Evolutionary conservation across 2,113 vertebrate genomes (phyloP).

Genomic region (Lampris megalopsis): DNA sequence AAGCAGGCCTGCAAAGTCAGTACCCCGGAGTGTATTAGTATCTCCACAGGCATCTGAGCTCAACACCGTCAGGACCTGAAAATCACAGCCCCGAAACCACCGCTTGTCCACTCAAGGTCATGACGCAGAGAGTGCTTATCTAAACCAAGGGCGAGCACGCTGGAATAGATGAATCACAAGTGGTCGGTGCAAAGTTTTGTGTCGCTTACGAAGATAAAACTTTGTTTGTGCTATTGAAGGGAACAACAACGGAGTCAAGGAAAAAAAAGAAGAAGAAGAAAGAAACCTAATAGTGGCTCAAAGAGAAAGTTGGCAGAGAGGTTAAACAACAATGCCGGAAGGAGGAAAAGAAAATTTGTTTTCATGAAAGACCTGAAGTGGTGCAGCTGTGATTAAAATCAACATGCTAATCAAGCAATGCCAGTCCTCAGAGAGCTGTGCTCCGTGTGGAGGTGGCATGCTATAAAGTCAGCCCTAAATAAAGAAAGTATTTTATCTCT

Average conservation of each 20-base stretch:
- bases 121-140: conserved; percentile 36
- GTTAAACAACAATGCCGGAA: conserved; percentile 8
- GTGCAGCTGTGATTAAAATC: conserved; percentile 45
- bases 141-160: conserved; percentile 45
- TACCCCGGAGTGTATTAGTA: conserved; percentile 56
- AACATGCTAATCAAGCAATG: conserved; percentile 40
- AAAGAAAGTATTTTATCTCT: conserved; percentile 28
- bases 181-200: conserved; percentile 2
- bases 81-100: conserved; percentile 66
- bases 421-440: conserved; percentile 12
- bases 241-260: not conserved
- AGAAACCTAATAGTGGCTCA: too few relatives aligned
- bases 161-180: conserved; percentile 73
- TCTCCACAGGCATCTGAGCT: conserved; percentile 65
- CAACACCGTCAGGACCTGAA: conserved; percentile 60
- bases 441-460: conserved; percentile 12
- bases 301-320: not conserved
- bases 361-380: not conserved
- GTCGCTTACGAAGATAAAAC: conserved; percentile 25
- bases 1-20: conserved; percentile 7
- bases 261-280: not conserved
- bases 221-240: conserved; percentile 6
- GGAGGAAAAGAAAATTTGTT: conserved; percentile 15
- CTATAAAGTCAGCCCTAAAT: not conserved
- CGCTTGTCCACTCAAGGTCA: conserved; percentile 72